Conservation (phyloP, 2,888 invertebrate genomes). For the Xanthorhoe designata region DNA sequence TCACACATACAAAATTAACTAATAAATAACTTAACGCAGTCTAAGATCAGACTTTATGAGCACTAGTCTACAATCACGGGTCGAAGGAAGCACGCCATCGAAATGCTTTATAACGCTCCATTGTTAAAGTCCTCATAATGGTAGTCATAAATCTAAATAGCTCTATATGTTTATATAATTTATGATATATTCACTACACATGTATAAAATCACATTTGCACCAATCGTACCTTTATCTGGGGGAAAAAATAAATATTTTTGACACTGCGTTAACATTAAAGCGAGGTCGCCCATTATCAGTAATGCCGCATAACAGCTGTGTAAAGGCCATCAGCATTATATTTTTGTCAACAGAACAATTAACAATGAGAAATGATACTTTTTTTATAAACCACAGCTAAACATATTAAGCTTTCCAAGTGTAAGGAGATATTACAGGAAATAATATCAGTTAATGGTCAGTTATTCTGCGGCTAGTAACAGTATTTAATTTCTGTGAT, state of each 20-base stretch:
- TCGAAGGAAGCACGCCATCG: constrained; percentile 74
- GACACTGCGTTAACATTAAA: constrained; percentile 39
- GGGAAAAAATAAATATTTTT: constrained; percentile 47
- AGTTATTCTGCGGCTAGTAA: constrained; percentile 8
- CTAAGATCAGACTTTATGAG: constrained; percentile 74
- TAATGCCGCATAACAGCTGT: constrained; percentile 46
- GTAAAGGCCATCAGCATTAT: constrained; percentile 43
- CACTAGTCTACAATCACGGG: constrained; percentile 66
- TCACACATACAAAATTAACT: constrained; percentile 64
- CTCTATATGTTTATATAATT: constrained; percentile 61
- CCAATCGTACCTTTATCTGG: constrained; percentile 65
- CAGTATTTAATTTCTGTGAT: constrained; percentile 10
- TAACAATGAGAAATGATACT: background rate
- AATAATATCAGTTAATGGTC: background rate
- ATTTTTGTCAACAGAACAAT: constrained; percentile 13
- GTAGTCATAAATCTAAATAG: constrained; percentile 54
- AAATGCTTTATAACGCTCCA: constrained; percentile 74
- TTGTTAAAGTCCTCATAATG: constrained; percentile 57
- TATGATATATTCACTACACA: constrained; percentile 65
- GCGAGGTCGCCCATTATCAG: constrained; percentile 48
- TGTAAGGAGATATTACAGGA: background rate
- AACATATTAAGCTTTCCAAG: background rate
- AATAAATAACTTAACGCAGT: constrained; percentile 76
- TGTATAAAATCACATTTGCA: constrained; percentile 80
- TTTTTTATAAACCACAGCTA: background rate